These are phyloP conservation scores for Lissonota sp. DNA, from an alignment of 2,888 invertebrate genomes.

Conservation along the genomic window DNA sequence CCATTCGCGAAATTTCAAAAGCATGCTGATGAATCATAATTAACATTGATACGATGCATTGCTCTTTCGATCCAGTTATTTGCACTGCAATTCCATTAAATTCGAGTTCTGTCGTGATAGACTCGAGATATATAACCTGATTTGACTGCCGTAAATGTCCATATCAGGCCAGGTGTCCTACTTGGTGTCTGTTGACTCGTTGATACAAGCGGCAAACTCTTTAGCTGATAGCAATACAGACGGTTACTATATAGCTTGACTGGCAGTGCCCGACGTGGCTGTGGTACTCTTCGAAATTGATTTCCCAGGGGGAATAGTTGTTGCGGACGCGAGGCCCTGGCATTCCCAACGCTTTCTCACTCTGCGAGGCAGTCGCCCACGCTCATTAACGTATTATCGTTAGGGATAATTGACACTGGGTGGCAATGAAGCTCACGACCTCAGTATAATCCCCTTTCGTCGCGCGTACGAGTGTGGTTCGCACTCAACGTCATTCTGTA, in stretches of 20 bases:
- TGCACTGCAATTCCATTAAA: constrained; percentile 24
- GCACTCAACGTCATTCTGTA: not conserved
- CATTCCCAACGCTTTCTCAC: constrained; percentile 50
- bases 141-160: constrained; percentile 53
- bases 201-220: constrained; percentile 14
- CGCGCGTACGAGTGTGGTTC: constrained; percentile 25
- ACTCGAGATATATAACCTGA: constrained; percentile 16
- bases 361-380: constrained; percentile 38
- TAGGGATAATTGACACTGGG: constrained; percentile 62
- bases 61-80: not conserved
- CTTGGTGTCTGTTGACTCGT: constrained; percentile 11
- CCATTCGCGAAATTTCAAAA: no score
- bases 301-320: constrained; percentile 61
- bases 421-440: constrained; percentile 55
- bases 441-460: constrained; percentile 48
- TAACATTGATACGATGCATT: no score
- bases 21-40: no score
- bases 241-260: constrained; percentile 27
- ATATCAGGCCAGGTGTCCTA: constrained; percentile 46
- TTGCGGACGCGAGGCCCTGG: constrained; percentile 40
- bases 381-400: constrained; percentile 64
- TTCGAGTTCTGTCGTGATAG: constrained; percentile 7
- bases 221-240: constrained; percentile 23
- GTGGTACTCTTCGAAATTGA: constrained; percentile 63
- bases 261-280: constrained; percentile 33